A percentile compares a stretch with the other conserved stretches of the same genome.
Evolutionary conservation across 2,113 vertebrate species (phyloP).

Genomic region (Motacilla tschutschensis): DNA sequence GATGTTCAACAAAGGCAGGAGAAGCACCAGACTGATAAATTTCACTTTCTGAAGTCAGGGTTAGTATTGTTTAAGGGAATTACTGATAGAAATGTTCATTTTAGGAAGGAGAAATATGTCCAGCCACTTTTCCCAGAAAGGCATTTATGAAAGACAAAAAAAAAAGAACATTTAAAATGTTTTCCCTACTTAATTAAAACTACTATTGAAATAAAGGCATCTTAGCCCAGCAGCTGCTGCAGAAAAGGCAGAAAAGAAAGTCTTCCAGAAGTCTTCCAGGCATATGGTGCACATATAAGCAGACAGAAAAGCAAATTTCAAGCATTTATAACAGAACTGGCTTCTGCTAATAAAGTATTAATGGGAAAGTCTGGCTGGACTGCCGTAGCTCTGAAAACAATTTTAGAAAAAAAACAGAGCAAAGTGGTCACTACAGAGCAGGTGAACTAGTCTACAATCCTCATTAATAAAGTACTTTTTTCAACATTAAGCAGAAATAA

Average conservation of each 20-base stretch:
- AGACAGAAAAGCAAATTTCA: background rate
- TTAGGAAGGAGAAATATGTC: background rate
- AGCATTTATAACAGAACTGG: background rate
- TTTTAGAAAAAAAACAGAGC: constrained; percentile 2
- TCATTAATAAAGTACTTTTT: constrained; percentile 21
- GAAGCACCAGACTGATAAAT: background rate
- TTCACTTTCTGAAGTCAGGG: background rate
- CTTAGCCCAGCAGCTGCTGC: background rate
- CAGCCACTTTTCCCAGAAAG: background rate
- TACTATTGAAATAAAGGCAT: background rate
- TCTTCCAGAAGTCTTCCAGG: background rate
- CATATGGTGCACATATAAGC: background rate
- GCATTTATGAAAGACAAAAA: background rate
- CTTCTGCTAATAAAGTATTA: constrained; percentile 46
- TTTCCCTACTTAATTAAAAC: background rate
- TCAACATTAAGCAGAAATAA: background rate
- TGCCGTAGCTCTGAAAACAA: constrained; percentile 2
- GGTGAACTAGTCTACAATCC: background rate
- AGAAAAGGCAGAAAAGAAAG: background rate
- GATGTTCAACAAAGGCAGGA: background rate
- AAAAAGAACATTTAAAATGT: background rate
- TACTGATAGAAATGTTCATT: background rate
- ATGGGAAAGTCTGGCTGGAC: constrained; percentile 17
- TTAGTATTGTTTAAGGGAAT: background rate
- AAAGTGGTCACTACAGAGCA: constrained; percentile 1